Evolutionary conservation across 2,113 vertebrate species (phyloP), one percentile per base, ranked within the genome.

Genomic region (Galeopterus variegatus): DNA sequence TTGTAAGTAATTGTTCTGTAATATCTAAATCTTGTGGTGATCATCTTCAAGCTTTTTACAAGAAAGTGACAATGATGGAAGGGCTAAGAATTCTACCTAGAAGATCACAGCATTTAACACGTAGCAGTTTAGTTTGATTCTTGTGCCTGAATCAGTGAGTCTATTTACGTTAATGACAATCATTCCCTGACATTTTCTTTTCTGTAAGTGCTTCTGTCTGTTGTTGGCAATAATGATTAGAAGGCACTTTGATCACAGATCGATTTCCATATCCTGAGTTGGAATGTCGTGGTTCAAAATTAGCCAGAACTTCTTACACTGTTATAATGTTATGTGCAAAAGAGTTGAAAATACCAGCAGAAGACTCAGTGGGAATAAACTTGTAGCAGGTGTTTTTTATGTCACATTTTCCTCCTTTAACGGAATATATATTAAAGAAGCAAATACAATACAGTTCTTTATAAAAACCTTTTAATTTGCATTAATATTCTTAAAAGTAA

Each of bases 241-340:
- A 70, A 85, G 60, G 23, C 2, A 9, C 15, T 60, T 50, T 50
- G 23, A 86, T 33, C 18, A 11, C 10, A 36, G 33, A 13, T 18
- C 0, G 11, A 77, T 91, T 76, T 94, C 73, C 17, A 1, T 52
- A 5, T 69, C 13, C 21, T 41, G 45, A 76, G 19, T 31, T 93
- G 73, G n/a, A 65, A 28, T 89, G 64, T 73, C 64, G 14, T 83
- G 45, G 18, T 62, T 95, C 75, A 83, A 45, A 96, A 70, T 77
- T 18, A 62, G 48, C 8, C 19, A 12, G 84, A 23, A 62, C 81
- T 72, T 72, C 19, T 56, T 81, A 24, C 7, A 24, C n/a, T 56
- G 18, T 56, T 45, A 50, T 62, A 45, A 54, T 13, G 48, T 41
- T n/a, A 1, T 21, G 33, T 70, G 56, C 52, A 73, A 60, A 86